These are phyloP conservation scores for Drosophila austrosaltans DNA, from an alignment of 2,888 invertebrate species.

Conservation along the genomic window DNA sequence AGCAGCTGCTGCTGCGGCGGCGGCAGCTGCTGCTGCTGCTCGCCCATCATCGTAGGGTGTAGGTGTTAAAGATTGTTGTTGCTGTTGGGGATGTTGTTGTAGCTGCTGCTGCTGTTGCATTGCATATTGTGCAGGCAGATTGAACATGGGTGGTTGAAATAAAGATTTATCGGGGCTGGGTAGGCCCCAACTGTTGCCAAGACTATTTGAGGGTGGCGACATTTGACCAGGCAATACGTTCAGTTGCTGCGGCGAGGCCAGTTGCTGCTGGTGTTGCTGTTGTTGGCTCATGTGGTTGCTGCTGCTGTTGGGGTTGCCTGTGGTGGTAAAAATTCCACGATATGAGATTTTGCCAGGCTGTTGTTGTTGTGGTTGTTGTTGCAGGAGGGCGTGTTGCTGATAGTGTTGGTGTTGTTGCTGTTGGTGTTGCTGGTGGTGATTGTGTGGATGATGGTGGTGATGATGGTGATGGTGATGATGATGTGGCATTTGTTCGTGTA, in stretches of 20 bases:
- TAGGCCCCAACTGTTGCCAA: constrained; percentile 89
- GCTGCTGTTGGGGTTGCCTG: constrained; percentile 84
- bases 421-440: constrained; percentile 63
- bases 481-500: constrained; percentile 75
- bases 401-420: constrained; percentile 68
- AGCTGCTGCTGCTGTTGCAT: constrained; percentile 82
- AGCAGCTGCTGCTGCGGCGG: constrained; percentile 77
- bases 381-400: constrained; percentile 75
- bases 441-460: constrained; percentile 71
- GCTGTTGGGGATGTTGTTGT: constrained; percentile 83
- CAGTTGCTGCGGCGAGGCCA: constrained; percentile 82
- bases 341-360: constrained; percentile 86
- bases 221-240: constrained; percentile 83
- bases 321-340: constrained; percentile 89
- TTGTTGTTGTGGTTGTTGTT: constrained; percentile 76
- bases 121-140: constrained; percentile 85
- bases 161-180: constrained; percentile 88
- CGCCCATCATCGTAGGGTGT: constrained; percentile 83
- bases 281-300: constrained; percentile 70
- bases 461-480: constrained; percentile 70
- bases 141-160: constrained; percentile 87
- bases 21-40: constrained; percentile 58
- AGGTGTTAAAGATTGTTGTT: constrained; percentile 81
- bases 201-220: constrained; percentile 85
- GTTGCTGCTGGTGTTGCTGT: constrained; percentile 73